These are phyloP conservation scores for Microcebus tavaratra DNA, from an alignment of 2,113 vertebrate genomes.

Conservation along the genomic window DNA sequence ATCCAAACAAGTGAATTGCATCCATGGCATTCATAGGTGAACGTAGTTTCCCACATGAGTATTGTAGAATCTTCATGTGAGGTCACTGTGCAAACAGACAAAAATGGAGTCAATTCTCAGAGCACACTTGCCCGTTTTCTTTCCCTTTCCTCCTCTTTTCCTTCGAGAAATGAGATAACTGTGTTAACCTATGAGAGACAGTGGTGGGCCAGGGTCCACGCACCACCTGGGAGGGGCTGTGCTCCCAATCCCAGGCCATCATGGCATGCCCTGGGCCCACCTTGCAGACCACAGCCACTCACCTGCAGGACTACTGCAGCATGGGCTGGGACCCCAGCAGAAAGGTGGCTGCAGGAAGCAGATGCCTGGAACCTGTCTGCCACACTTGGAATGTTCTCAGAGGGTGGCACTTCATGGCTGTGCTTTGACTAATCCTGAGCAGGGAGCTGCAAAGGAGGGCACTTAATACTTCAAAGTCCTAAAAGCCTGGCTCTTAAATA, in stretches of 20 bases:
- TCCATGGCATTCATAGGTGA: neutral
- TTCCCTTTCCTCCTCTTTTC: neutral
- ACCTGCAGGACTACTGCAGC: neutral
- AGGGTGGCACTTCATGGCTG: neutral
- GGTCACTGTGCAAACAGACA: neutral
- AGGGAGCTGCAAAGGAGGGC: too few species aligned
- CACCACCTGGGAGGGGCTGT: neutral
- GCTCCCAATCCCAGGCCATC: neutral
- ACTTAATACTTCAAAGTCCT: neutral
- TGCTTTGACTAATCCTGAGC: neutral
- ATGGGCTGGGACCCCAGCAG: neutral
- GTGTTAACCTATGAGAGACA: neutral
- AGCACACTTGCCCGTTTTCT: neutral
- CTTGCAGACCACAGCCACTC: neutral
- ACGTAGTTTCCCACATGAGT: neutral
- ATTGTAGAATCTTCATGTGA: neutral
- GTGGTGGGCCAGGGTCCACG: neutral
- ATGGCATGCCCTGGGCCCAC: fast-evolving
- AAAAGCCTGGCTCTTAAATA: neutral
- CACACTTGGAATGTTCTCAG: neutral
- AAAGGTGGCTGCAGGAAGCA: neutral
- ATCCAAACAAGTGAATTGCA: neutral
- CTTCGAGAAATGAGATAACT: neutral
- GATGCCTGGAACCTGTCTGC: neutral
- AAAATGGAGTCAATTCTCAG: neutral